These are phyloP conservation scores for Cosmia pyralina DNA, from an alignment of 2,888 invertebrate genomes.

Conservation along the genomic window DNA sequence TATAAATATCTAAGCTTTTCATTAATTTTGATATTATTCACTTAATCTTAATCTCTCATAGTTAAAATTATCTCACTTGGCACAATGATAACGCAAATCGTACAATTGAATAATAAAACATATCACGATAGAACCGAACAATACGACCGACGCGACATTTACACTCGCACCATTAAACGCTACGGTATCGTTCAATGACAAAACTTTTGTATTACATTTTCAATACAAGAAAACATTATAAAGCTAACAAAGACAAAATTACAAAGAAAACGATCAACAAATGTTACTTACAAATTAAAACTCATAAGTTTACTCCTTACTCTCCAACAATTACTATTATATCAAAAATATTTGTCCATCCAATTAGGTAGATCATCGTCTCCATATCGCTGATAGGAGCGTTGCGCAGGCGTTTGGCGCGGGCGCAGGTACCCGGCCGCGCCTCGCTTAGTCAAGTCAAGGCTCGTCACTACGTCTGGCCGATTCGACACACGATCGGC, in stretches of 20 bases:
- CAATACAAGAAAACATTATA: conserved; percentile 86
- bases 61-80: conserved; percentile 89
- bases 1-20: conserved; percentile 87
- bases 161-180: conserved; percentile 79
- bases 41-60: conserved; percentile 89
- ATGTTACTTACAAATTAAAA: conserved; percentile 89
- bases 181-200: conserved; percentile 80
- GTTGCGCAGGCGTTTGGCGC: conserved; percentile 32
- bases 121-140: conserved; percentile 79
- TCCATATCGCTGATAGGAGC: conserved; percentile 65
- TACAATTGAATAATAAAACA: conserved; percentile 84
- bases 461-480: conserved; percentile 69
- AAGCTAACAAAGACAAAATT: conserved; percentile 89
- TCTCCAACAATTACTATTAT: conserved; percentile 87
- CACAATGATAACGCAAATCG: conserved; percentile 88
- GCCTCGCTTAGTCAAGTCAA: conserved; percentile 69
- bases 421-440: conserved; percentile 39
- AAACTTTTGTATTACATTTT: conserved; percentile 77
- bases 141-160: conserved; percentile 72
- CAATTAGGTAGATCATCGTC: conserved; percentile 71
- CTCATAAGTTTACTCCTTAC: conserved; percentile 85
- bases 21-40: conserved; percentile 89
- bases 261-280: conserved; percentile 89
- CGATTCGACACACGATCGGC: conserved; percentile 74
- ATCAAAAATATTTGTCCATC: conserved; percentile 84